A percentile compares a stretch with the other conserved stretches of the same genome.
Evolutionary conservation across 2,113 vertebrate species (phyloP).

Genomic region (Tachuris rubrigastra): DNA sequence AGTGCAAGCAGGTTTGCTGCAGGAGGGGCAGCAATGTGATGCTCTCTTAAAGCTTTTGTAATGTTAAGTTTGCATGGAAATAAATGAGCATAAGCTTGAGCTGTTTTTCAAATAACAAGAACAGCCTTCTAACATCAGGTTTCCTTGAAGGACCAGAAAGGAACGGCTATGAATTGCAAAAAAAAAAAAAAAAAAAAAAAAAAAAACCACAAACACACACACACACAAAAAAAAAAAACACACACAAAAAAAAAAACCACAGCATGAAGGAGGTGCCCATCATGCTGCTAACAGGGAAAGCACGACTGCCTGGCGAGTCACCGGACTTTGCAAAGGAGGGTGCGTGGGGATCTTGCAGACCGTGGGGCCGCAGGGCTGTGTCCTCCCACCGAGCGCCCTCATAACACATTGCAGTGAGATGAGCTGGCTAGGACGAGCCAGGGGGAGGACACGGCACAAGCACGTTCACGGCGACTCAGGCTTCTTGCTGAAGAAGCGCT

Average conservation of each 20-base stretch:
- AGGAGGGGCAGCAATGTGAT: background rate
- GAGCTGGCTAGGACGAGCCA: background rate
- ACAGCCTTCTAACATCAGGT: background rate
- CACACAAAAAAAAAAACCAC: accelerated
- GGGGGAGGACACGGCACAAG: background rate
- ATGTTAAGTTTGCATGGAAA: background rate
- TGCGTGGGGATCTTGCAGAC: background rate
- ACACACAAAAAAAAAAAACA: background rate
- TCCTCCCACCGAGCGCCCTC: background rate
- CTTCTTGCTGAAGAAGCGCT: background rate
- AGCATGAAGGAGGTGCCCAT: background rate
- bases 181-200: background rate
- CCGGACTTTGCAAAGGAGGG: background rate
- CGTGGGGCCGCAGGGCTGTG: background rate
- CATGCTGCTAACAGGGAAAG: background rate
- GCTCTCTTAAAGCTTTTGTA: background rate
- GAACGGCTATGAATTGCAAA: background rate
- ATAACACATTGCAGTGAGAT: background rate
- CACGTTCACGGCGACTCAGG: background rate
- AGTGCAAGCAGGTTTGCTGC: background rate
- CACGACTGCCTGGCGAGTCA: background rate
- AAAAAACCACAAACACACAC: accelerated
- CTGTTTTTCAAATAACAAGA: background rate
- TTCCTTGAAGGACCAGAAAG: background rate
- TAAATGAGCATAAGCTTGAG: background rate